Evolutionary conservation across 92 coral and sea anemone species (phyloP).

Genomic region (Phenganax marumi): DNA sequence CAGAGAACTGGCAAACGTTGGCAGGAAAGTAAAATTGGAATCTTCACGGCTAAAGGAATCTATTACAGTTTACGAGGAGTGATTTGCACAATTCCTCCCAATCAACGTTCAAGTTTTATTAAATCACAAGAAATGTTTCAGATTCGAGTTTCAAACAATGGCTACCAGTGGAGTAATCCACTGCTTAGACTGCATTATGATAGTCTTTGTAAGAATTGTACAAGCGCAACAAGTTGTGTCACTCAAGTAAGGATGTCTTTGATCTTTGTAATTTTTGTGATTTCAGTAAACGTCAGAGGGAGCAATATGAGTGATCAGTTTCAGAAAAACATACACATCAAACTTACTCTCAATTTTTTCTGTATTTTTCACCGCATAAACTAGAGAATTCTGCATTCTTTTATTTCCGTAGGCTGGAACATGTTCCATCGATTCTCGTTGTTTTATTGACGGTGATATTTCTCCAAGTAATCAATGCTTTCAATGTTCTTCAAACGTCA

Average conservation of each 20-base stretch:
- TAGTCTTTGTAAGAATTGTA: constrained; percentile 71
- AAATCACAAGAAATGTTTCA: constrained; percentile 60
- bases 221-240: constrained; percentile 51
- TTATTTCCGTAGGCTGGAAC: constrained; percentile 58
- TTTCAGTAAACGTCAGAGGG: neutral
- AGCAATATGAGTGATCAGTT: too few relatives aligned
- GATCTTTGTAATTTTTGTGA: too few relatives aligned
- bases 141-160: constrained; percentile 82
- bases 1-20: constrained; percentile 42
- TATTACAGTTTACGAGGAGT: constrained; percentile 84
- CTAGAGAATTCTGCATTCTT: neutral
- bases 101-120: constrained; percentile 29
- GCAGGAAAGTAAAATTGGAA: neutral
- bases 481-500: constrained; percentile 57
- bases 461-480: constrained; percentile 57
- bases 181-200: constrained; percentile 58
- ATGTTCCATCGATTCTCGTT: constrained; percentile 72
- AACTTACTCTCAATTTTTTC: too few relatives aligned
- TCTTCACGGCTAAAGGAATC: constrained; percentile 64
- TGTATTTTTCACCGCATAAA: too few relatives aligned
- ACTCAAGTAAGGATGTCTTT: constrained; percentile 64
- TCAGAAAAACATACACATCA: too few relatives aligned
- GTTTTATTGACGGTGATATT: constrained; percentile 62
- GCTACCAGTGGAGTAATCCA: constrained; percentile 76
- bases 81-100: constrained; percentile 63